Percentiles rank a stretch among this genome's conserved stretches.
Evolutionary conservation across 2,888 invertebrate species (phyloP).

Genomic region (Apoderus coryli): DNA sequence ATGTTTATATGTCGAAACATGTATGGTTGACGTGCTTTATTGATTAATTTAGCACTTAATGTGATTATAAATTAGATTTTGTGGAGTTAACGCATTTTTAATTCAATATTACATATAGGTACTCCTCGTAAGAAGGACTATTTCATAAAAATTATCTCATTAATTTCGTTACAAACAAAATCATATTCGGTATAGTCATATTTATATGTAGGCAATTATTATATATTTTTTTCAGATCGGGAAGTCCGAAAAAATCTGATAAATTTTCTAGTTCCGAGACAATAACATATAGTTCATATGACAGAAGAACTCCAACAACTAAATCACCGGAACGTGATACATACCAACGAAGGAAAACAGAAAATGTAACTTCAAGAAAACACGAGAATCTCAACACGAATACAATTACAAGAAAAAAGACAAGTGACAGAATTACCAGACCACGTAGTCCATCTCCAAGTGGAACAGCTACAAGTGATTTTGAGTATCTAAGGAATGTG

Average conservation of each 20-base stretch:
- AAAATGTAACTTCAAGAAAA: slow-evolving; percentile 9
- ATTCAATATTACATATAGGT: too few species aligned
- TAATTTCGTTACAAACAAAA: too few species aligned
- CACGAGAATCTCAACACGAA: slow-evolving; percentile 16
- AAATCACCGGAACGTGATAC: slow-evolving; percentile 12
- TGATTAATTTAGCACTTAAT: too few species aligned
- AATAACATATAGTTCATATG: slow-evolving; percentile 16
- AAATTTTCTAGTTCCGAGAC: slow-evolving; percentile 23
- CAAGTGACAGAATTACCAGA: slow-evolving; percentile 19
- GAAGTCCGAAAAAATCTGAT: slow-evolving; percentile 21
- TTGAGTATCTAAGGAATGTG: slow-evolving; percentile 30
- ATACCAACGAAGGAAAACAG: slow-evolving; percentile 6
- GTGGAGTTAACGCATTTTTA: too few species aligned
- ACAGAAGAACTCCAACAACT: slow-evolving; percentile 11
- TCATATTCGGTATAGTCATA: too few species aligned
- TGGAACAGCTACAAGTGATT: slow-evolving; percentile 37
- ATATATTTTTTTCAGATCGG: slow-evolving; percentile 17
- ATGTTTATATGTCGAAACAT: too few species aligned
- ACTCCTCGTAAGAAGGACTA: too few species aligned
- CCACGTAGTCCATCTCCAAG: slow-evolving; percentile 24
- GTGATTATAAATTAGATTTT: too few species aligned
- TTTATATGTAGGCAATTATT: slow-evolving; percentile 2
- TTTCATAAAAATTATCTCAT: too few species aligned
- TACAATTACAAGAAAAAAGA: slow-evolving; percentile 18
- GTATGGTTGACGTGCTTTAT: too few species aligned